Conservation (phyloP, 2,113 vertebrate species). For the Himantopus leucocephalus region DNA sequence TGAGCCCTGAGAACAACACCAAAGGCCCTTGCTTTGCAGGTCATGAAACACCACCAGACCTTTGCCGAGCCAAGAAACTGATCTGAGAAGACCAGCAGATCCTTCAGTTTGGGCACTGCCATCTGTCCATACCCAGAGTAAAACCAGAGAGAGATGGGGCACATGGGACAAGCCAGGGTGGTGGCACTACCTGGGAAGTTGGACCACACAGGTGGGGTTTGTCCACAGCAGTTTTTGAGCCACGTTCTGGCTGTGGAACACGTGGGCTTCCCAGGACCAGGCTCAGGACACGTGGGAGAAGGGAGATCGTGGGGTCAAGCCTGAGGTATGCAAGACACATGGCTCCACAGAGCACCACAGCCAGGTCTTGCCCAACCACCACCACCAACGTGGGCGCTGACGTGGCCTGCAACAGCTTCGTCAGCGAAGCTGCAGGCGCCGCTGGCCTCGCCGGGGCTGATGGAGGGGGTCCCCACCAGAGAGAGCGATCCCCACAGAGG, state of each 20-base stretch:
- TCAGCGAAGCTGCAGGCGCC: background rate
- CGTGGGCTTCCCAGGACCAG: fast-evolving
- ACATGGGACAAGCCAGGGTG: fast-evolving
- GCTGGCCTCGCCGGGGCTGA: fast-evolving
- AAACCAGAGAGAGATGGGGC: background rate
- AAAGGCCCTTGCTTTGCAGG: background rate
- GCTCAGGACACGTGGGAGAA: background rate
- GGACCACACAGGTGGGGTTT: background rate
- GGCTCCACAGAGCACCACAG: background rate
- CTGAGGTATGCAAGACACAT: background rate
- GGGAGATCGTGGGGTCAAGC: background rate
- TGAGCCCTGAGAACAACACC: background rate
- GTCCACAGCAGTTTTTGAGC: background rate
- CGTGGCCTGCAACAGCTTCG: background rate
- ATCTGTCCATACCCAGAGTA: fast-evolving
- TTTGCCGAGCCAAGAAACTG: background rate
- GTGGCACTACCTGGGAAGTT: background rate
- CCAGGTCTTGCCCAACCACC: background rate
- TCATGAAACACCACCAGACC: background rate
- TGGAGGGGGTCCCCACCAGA: background rate
- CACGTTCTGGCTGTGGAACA: background rate
- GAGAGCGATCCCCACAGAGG: too few species aligned
- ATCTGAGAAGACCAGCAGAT: background rate
- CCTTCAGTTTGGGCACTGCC: background rate
- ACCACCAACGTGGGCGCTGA: background rate